Conservation (phyloP, 2,113 vertebrate species). For the Ailurus styani region DNA sequence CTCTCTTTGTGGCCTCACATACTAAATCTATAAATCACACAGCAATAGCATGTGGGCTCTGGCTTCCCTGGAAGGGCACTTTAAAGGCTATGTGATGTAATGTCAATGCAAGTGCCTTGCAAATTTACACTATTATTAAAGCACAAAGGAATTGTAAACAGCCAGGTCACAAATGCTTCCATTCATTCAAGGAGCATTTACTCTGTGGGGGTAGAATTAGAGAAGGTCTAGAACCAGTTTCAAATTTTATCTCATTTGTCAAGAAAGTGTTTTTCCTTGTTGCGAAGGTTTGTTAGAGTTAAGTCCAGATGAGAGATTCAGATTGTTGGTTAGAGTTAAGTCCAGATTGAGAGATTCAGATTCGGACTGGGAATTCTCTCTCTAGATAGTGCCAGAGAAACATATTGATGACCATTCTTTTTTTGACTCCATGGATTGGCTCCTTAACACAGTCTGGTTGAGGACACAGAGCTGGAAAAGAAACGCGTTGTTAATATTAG, state of each 20-base stretch:
- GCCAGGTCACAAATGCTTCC: neutral
- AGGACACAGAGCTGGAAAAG: neutral
- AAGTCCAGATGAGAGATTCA: neutral
- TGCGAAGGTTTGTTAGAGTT: neutral
- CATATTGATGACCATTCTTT: neutral
- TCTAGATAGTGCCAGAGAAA: neutral
- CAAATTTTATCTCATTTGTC: neutral
- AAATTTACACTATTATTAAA: neutral
- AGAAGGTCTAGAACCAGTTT: neutral
- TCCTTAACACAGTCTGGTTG: neutral
- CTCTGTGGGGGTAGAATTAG: neutral
- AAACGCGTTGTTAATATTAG: neutral
- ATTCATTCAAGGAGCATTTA: neutral
- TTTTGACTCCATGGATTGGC: neutral
- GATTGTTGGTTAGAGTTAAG: neutral
- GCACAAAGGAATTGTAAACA: neutral
- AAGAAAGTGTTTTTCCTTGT: neutral
- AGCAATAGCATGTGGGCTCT: neutral
- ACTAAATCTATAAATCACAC: neutral
- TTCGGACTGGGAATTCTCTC: neutral
- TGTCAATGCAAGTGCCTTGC: neutral
- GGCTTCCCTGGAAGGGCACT: neutral
- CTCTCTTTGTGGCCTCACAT: neutral
- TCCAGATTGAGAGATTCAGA: neutral
- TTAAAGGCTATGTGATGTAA: neutral